Evolutionary conservation across 2,113 vertebrate genomes (phyloP).

Genomic region (Ochotona princeps): DNA sequence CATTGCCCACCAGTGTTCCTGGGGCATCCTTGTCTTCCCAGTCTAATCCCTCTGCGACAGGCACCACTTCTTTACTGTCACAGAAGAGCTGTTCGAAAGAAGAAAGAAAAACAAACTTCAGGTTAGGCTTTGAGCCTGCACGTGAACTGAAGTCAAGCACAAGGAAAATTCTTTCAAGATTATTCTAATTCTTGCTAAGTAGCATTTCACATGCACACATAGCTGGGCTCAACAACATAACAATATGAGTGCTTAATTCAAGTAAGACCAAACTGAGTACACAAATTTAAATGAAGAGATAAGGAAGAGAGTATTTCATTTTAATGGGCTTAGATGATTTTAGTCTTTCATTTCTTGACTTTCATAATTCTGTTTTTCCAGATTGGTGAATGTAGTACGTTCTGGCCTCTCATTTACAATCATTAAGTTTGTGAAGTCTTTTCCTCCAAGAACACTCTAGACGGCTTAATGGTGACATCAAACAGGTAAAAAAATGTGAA

Average conservation of each 20-base stretch:
- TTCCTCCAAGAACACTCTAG: background rate
- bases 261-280: background rate
- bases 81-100: slow-evolving; percentile 89
- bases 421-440: slow-evolving; percentile 5
- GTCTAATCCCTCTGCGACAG: slow-evolving; percentile 89
- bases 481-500: background rate
- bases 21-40: slow-evolving; percentile 92
- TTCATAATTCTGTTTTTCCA: slow-evolving; percentile 42
- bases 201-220: background rate
- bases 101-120: slow-evolving; percentile 58
- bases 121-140: background rate
- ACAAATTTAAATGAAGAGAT: background rate
- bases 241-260: background rate
- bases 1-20: slow-evolving; percentile 89
- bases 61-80: slow-evolving; percentile 85
- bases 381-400: background rate
- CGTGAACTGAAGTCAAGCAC: background rate
- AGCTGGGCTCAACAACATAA: background rate
- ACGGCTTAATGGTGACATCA: slow-evolving; percentile 3
- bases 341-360: background rate
- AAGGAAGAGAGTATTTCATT: slow-evolving; percentile 12
- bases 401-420: slow-evolving; percentile 34
- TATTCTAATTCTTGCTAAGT: background rate
- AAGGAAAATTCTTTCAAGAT: background rate
- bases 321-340: slow-evolving; percentile 12